Evolutionary conservation across 2,113 vertebrate species (phyloP).

Genomic region (Haliaeetus leucogaster): DNA sequence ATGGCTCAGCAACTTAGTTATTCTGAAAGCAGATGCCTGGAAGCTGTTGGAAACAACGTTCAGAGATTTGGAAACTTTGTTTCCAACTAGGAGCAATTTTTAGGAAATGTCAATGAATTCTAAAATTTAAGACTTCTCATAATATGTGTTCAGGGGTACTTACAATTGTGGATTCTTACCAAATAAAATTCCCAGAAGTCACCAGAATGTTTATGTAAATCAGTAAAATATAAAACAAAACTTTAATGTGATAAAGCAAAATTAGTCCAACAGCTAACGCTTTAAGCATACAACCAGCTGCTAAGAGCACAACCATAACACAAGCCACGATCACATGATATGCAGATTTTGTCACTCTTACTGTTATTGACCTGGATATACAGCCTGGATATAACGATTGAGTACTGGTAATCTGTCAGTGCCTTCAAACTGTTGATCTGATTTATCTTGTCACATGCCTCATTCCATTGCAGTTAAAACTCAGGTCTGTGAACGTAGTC

Average conservation of each 20-base stretch:
- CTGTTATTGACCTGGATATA: background rate
- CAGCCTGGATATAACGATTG: background rate
- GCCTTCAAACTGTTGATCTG: background rate
- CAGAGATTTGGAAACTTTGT: background rate
- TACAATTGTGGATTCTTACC: background rate
- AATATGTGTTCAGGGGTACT: background rate
- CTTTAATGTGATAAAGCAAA: background rate
- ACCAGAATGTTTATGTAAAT: background rate
- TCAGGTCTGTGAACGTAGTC: background rate
- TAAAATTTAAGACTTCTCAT: background rate
- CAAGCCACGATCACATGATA: background rate
- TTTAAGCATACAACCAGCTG: background rate
- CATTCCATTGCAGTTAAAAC: background rate
- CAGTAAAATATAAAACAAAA: background rate
- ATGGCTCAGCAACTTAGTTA: background rate
- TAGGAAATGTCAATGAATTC: background rate
- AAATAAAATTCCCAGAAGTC: background rate
- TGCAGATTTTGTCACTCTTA: background rate
- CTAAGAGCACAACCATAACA: background rate
- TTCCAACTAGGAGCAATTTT: background rate
- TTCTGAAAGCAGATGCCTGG: background rate
- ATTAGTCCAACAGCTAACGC: background rate
- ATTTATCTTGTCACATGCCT: slow-evolving; percentile 17
- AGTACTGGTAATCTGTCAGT: background rate
- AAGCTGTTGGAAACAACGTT: background rate